phyloP scores from a whole-genome alignment of 2,113 vertebrate genomes.

The Cyprinodon variegatus region DNA sequence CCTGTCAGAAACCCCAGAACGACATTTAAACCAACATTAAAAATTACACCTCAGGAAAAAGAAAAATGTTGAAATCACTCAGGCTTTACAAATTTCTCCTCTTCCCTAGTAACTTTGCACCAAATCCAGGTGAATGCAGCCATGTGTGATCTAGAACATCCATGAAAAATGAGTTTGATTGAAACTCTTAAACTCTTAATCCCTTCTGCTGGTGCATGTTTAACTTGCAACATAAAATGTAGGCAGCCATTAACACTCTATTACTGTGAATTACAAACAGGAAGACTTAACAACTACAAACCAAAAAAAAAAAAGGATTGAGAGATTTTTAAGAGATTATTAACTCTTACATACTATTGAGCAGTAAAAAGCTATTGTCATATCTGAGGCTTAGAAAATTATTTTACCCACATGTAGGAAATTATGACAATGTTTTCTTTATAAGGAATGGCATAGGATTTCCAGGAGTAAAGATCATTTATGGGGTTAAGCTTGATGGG shows the following conservation, averaged over 20 bases:
- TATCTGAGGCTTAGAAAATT: too few relatives aligned
- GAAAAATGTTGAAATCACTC: background rate
- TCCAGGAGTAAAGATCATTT: too few relatives aligned
- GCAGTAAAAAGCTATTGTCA: too few relatives aligned
- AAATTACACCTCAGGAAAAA: background rate
- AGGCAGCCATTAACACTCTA: background rate
- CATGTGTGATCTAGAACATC: background rate
- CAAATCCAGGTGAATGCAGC: background rate
- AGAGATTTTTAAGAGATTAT: too few relatives aligned
- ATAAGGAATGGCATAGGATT: too few relatives aligned
- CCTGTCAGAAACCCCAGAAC: background rate
- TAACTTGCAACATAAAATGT: background rate
- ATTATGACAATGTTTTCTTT: too few relatives aligned
- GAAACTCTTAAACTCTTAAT: background rate
- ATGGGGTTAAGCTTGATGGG: too few relatives aligned
- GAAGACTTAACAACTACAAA: too few relatives aligned
- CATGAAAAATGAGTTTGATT: background rate
- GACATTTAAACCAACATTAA: background rate
- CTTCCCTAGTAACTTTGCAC: background rate
- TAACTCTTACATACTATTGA: too few relatives aligned
- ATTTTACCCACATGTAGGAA: too few relatives aligned
- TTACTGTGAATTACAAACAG: too few relatives aligned
- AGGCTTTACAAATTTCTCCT: background rate
- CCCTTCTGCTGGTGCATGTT: background rate
- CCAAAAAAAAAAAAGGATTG: too few relatives aligned